Evolutionary conservation across 2,888 invertebrate species (phyloP), one percentile per base, ranked within the genome.

Genomic region (Macrophya alboannulata): DNA sequence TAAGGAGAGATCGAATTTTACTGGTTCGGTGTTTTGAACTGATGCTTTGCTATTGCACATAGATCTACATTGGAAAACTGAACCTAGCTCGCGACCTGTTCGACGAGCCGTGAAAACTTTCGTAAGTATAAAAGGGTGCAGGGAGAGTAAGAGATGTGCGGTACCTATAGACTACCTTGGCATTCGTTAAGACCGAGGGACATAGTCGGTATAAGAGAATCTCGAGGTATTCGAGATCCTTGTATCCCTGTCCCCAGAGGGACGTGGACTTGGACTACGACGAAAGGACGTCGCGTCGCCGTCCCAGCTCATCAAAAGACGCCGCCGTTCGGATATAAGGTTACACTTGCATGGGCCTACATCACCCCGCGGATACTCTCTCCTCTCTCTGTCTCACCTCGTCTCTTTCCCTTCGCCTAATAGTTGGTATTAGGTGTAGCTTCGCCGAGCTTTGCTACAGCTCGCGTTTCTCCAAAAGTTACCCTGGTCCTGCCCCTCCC

Each of bases 141-240:
- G 77, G 48, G 10, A 10, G 77, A 25, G 25, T 62, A 62, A 62
- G 62, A 62, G 62, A 25, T 21, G 62, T 62, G 12, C n/a, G 9
- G 55, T 77, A 37, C 31, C 31, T n/a, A 25, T 10, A 71, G 71
- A 31, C 62, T 40, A 17, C 25, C 17, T 55, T 65, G 83, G 48
- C 68, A 68, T 83, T 68, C 71, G 83, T 83, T 51, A 71, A 83
- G 68, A 31, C n/a, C 6, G 65, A 45, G 40, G 21, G 21, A 40
- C n/a, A 45, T 71, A 62, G 45, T n/a, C 31, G 83, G 45, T 68
- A 25, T n/a, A 81, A 89, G 90, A 90, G 89, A 91, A 91, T 90
- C 89, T 88, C 89, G 37, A 92, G 92, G 93, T 93, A 93, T 93
- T 93, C 92, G 90, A 92, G 91, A 92, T 90, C 90, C 93, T 92